Evolutionary conservation across 2,113 vertebrate genomes (phyloP), one percentile per base, ranked within the genome.

Genomic region (Entomyzon cyanotis): DNA sequence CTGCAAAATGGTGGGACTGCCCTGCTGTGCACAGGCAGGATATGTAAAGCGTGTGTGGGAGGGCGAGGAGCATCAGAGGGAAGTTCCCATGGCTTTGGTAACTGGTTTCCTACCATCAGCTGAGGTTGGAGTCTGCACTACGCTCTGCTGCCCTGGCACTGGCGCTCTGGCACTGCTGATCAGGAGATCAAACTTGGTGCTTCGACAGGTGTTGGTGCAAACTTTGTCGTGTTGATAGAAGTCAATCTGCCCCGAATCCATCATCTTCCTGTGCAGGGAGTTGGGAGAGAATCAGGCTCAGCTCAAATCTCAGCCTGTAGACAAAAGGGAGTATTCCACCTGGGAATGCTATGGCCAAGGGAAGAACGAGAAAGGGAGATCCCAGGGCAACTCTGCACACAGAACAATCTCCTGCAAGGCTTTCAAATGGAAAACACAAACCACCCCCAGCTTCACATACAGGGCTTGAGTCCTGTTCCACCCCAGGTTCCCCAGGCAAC

Each of bases 181-280:
- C 91, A 99, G 98, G 95, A 99, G 98, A 90, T 99, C 99, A 44
- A 99, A 99, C 94, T 99, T 99, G 90, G 99, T 99, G 97, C 99
- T 99, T 96, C 99, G 98, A 94, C 99, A 99, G 68, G 99, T 99
- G 97, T 99, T 99, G 97, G 99, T 99, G 97, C 99, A 99, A 73
- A 99, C 98, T 17, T 98, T 98, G 96, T 99, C 98, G 1, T 99
- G 99, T 79, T 99, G 99, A 97, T 99, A 99, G 96, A 99, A 99
- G 94, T 99, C 99, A 49, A 99, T 99, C 96, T 99, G 99, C 63
- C 99, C 99, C 0, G 98, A 99, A 94, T 99, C 99, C 99, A 99
- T 99, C 99, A 99, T 99, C 97, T 99, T 99, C 97, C 99, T 99
- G 96, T 80, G 42, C 65, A 94, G 85, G 97, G 59, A 84, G 94